Conservation (phyloP, 2,888 invertebrate genomes). For the Mythimna pallens region DNA sequence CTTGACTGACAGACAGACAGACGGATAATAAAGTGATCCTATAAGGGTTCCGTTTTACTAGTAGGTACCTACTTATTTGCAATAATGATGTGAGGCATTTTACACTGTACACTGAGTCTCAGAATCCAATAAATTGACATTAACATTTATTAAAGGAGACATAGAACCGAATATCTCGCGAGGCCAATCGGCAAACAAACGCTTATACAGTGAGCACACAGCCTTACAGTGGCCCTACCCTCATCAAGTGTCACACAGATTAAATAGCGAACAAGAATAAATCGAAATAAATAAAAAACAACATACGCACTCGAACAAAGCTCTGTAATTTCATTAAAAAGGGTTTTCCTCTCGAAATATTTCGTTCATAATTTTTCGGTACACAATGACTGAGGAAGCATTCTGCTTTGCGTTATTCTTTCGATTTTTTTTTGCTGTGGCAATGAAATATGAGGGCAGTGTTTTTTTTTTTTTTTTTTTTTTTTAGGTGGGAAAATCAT, state of each 20-base stretch:
- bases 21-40: no score
- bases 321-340: conserved; percentile 60
- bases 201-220: conserved; percentile 6
- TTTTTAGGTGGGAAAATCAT: no score
- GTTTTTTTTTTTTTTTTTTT: no score
- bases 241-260: conserved; percentile 61
- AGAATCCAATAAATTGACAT: conserved; percentile 25
- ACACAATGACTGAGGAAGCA: conserved; percentile 50
- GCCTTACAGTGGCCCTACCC: conserved; percentile 48
- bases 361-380: conserved; percentile 56
- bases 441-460: conserved; percentile 69
- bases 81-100: not conserved
- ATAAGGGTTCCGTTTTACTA: not conserved
- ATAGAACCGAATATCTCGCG: conserved; percentile 27
- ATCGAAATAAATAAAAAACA: conserved; percentile 62
- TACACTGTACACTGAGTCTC: not conserved
- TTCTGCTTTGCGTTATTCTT: conserved; percentile 39
- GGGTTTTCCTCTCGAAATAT: conserved; percentile 51
- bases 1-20: no score
- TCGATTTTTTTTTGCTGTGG: conserved; percentile 54
- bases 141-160: conserved; percentile 33
- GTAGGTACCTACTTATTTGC: conserved; percentile 3
- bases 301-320: conserved; percentile 50
- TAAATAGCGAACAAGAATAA: conserved; percentile 56
- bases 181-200: conserved; percentile 20